Base-by-base conservation (phyloP, 1,140 invertebrate genomes). In the Caerostris extrusa region DNA sequence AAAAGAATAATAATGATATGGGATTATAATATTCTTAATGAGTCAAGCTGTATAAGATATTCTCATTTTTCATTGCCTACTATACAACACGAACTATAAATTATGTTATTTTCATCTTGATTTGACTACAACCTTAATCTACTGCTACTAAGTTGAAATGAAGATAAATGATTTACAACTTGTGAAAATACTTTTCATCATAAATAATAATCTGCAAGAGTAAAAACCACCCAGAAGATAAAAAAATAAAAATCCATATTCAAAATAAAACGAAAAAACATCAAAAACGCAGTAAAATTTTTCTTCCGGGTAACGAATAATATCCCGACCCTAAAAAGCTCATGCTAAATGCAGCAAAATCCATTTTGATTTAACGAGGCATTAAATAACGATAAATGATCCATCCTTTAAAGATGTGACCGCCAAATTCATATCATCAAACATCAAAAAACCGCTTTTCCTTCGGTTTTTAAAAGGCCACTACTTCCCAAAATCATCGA, bases 341-440 rank as follows among this genome's bases (percentile, higher is more conserved):
- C 71, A 34, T 34, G 50, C 14, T 77, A 77, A 77, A 77, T 77
- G 71, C 56, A 56, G 10, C 82, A 83, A 58, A 83, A 56, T 58
- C 55, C 82, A 57, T 83, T 83, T 83, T 83, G 55, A 83, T 64
- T 87, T 87, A 64, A 64, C n/a, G 57, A 87, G 58, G 60, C 57
- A 61, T 34, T 87, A n/a, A 50, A 87, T 87, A 60, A 87, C 55
- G 85, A 87, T 58, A 87, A 87, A 87, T 57, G 60, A 61, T 83
- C 57, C 85, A 67, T 64, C 60, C 60, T 61, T 61, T 57, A 87
- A 64, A 87, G 85, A 60, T 87, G 58, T 34, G 19, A 14, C 58
- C 82, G 7, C 82, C 53, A 83, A 58, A 83, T 58, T 53, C 34
- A 83, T 83, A 83, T 57, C 82, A 57, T 57, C 82, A 58, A 64